Conservation (phyloP, 2,113 vertebrate genomes). For the Pelodiscus sinensis region DNA sequence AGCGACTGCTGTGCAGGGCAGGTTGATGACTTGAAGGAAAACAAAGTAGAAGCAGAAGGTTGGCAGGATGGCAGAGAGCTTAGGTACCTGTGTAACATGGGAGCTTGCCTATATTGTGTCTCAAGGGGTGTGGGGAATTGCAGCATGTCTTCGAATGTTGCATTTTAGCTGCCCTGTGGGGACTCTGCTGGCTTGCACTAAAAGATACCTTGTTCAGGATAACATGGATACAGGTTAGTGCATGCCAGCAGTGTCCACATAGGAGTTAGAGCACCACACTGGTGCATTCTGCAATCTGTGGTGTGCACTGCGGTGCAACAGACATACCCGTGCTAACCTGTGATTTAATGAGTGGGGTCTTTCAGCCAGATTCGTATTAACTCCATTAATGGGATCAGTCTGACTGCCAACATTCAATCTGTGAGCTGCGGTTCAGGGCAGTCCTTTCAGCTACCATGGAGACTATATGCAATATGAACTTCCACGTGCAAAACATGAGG, state of each 20-base stretch:
- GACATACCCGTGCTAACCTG: neutral
- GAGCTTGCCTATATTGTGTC: neutral
- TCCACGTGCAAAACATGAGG: neutral
- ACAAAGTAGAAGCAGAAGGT: neutral
- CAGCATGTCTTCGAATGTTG: neutral
- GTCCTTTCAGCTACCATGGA: neutral
- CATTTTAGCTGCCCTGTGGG: neutral
- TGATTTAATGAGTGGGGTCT: neutral
- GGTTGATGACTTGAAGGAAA: neutral
- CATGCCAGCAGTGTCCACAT: neutral
- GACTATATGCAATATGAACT: fast-evolving
- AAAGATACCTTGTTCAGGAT: neutral
- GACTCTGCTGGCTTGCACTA: neutral
- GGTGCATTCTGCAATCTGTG: neutral
- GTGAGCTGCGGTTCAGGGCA: neutral
- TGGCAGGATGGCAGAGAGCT: neutral
- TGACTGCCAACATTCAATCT: neutral
- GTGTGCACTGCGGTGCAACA: neutral
- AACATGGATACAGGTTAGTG: neutral
- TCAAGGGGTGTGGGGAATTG: neutral
- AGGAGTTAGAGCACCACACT: neutral
- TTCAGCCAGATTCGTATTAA: neutral
- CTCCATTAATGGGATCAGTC: neutral
- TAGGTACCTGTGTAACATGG: neutral
- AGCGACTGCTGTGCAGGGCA: neutral